Conservation (phyloP, 2,888 invertebrate species). For the Eilema griseolum region DNA sequence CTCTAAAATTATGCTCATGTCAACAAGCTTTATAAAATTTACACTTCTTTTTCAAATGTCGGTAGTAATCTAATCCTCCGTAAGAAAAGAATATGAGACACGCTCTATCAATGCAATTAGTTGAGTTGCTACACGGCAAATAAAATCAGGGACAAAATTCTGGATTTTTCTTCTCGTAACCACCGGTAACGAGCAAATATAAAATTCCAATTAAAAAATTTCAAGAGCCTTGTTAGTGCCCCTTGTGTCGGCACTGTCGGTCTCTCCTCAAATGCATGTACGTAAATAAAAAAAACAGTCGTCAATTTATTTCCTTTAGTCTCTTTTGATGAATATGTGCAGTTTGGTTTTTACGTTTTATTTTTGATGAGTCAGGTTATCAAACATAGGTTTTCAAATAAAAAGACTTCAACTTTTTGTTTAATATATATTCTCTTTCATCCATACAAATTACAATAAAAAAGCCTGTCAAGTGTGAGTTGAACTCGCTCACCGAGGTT, state of each 20-base stretch:
- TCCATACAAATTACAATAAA: too few species aligned
- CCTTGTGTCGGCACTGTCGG: not conserved
- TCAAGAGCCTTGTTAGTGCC: constrained; percentile 19
- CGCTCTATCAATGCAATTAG: too few species aligned
- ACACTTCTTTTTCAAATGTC: not conserved
- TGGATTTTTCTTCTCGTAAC: not conserved
- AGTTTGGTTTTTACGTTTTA: not conserved
- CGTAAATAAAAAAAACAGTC: not conserved
- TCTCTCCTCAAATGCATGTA: not conserved
- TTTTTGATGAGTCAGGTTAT: not conserved
- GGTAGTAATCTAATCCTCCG: not conserved
- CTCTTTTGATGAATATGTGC: not conserved
- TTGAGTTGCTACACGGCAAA: too few species aligned
- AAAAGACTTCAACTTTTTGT: too few species aligned
- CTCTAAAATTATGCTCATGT: not conserved
- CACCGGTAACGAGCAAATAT: too few species aligned
- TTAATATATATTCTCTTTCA: too few species aligned
- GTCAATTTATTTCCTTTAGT: not conserved
- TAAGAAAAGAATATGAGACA: too few species aligned
- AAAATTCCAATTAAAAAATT: constrained; percentile 28
- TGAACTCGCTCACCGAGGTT: too few species aligned
- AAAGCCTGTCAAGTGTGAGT: too few species aligned
- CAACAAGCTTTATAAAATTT: not conserved
- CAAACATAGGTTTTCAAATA: not conserved
- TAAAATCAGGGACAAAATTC: not conserved